A percentile compares a stretch with the other conserved stretches of the same genome.
phyloP scores from a whole-genome alignment of 2,797 vertebrate species.

The Fratercula arctica region DNA sequence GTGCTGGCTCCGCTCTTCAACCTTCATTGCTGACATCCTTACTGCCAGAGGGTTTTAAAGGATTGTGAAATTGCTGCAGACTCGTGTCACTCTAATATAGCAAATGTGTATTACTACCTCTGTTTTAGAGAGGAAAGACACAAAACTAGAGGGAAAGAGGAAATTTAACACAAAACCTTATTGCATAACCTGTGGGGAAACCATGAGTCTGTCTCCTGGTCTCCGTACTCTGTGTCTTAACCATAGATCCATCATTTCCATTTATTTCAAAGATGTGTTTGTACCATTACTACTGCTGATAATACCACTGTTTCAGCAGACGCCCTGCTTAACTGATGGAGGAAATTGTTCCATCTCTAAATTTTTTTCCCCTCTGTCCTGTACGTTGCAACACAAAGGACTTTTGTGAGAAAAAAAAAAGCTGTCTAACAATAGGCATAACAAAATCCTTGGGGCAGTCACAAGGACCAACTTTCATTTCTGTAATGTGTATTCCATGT shows the following conservation, averaged over 20 bases:
- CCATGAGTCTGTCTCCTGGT: background rate
- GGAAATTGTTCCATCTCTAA: background rate
- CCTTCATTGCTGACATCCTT: background rate
- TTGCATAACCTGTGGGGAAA: background rate
- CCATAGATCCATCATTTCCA: background rate
- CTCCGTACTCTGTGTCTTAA: background rate
- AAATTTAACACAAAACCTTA: background rate
- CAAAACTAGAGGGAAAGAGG: background rate
- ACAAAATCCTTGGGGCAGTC: background rate
- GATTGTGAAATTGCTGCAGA: background rate
- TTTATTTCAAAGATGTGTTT: background rate
- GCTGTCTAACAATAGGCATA: background rate
- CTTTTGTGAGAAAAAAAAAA: background rate
- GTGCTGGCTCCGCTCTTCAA: background rate
- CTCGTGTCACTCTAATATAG: background rate
- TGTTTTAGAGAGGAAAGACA: background rate
- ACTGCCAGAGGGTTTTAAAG: background rate
- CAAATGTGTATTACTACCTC: background rate
- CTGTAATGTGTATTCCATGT: rapidly evolving
- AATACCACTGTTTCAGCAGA: background rate
- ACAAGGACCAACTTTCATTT: background rate
- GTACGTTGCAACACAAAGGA: background rate
- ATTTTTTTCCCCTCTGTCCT: background rate
- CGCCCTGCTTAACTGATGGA: background rate
- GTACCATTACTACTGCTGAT: background rate